Conservation (phyloP, 2,888 invertebrate species). For the Stenichneumon culpator region DNA sequence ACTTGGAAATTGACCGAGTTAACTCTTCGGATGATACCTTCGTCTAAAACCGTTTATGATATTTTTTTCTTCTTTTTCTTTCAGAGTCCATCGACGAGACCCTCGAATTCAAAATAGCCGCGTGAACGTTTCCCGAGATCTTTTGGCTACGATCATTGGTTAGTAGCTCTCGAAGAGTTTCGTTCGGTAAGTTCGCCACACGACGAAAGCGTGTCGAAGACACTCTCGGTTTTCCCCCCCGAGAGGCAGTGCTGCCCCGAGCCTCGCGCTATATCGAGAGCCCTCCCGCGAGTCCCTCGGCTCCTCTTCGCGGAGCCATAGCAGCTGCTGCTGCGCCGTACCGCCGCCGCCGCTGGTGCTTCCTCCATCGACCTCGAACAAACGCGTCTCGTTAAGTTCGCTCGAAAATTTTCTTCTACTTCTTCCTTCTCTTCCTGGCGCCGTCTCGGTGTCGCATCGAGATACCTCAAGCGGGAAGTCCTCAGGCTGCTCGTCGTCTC, state of each 20-base stretch:
- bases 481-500: slow-evolving; percentile 36
- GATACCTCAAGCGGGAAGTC: slow-evolving; percentile 53
- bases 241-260: slow-evolving; percentile 71
- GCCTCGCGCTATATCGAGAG: slow-evolving; percentile 72
- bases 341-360: slow-evolving; percentile 39
- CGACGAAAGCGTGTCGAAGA: slow-evolving; percentile 42
- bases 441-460: background rate
- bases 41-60: background rate
- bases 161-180: slow-evolving; percentile 16
- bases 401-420: slow-evolving; percentile 13
- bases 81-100: slow-evolving; percentile 23
- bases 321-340: slow-evolving; percentile 54
- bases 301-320: slow-evolving; percentile 61
- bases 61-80: background rate
- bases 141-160: slow-evolving; percentile 62
- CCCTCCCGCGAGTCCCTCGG: slow-evolving; percentile 69
- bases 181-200: slow-evolving; percentile 48
- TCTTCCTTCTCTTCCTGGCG: slow-evolving; percentile 7
- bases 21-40: background rate
- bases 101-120: slow-evolving; percentile 70
- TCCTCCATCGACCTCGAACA: slow-evolving; percentile 60
- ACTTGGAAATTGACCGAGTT: background rate
- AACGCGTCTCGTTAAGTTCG: slow-evolving; percentile 7
- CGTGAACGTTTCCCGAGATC: slow-evolving; percentile 57
- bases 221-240: slow-evolving; percentile 63